Base-by-base conservation (phyloP, 2,888 invertebrate species). In the Synergus umbraculus region DNA sequence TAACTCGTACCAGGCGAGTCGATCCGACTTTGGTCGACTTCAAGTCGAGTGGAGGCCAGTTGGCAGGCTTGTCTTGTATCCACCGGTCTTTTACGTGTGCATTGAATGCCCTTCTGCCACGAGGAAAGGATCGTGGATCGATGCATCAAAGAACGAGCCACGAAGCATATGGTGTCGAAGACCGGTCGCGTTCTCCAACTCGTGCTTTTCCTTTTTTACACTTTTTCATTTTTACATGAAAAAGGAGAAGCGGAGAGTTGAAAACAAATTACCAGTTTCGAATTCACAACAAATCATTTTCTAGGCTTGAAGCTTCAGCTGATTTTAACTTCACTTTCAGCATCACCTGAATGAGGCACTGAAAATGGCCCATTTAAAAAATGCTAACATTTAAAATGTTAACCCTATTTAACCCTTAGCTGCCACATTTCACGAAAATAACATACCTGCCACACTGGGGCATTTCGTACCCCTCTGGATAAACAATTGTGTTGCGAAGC, bases 1-100 rank as follows among this genome's bases (percentile, higher is more conserved):
- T 44, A 66, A 66, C 63, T 77, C 79, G 80, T 76, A 80, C 58
- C 78, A 78, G 76, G 79, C 81, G 82, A 82, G 80, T 79, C 58
- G 76, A 63, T 41, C 80, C 82, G 80, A 79, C 54, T 69, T 65
- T 64, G 49, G 22, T 69, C 67, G 67, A 69, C 29, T 49, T 73
- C 58, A 37, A 65, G 37, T 73, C 73, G 73, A 41, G 49, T 37
- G 37, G 73, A 73, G 73, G 29, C 73, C 54, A 41, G 73, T 73
- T 73, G 73, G 73, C n/a, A 54, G 29, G 37, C 73, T 15, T 69
- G 69, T 69, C 22, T 49, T 66, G 65, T 43, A 60, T 22, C 12
- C 60, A 29, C 13, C 13, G 22, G 22, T 69, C 29, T 46, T 69
- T 46, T 69, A 49, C 49, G 69, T 37, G 67, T 67, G 37, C 49